Conservation (phyloP, 2,888 invertebrate species). For the Machimus atricapillus region DNA sequence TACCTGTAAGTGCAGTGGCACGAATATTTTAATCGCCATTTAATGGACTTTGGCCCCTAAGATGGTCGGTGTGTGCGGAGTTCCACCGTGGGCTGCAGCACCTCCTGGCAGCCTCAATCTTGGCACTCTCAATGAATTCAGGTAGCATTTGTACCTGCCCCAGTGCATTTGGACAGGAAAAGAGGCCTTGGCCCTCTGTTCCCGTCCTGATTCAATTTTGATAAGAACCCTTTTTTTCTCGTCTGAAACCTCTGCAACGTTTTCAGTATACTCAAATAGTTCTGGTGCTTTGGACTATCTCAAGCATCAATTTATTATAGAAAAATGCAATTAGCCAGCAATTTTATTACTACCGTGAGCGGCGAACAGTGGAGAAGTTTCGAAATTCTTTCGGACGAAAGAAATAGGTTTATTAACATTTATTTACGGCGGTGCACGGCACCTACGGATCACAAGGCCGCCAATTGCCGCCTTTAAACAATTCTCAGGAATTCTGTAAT, state of each 20-base stretch:
- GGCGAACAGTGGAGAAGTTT: neutral
- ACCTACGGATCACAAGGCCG: neutral
- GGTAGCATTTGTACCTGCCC: neutral
- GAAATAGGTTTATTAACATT: slow-evolving; percentile 5
- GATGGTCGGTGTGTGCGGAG: neutral
- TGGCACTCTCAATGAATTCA: neutral
- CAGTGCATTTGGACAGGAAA: neutral
- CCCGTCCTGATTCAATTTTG: neutral
- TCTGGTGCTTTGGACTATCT: neutral
- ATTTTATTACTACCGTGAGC: neutral
- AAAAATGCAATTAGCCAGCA: neutral
- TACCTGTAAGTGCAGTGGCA: slow-evolving; percentile 18
- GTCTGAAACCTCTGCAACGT: neutral
- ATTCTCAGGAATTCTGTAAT: neutral
- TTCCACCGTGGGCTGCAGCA: neutral
- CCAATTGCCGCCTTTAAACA: neutral
- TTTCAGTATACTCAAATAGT: neutral
- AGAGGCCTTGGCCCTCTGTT: slow-evolving; percentile 8
- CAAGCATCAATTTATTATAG: slow-evolving; percentile 3
- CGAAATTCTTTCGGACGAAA: neutral
- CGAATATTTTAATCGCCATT: slow-evolving; percentile 15
- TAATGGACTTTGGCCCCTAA: neutral
- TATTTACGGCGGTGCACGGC: neutral
- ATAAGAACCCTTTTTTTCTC: neutral
- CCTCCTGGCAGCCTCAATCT: neutral